Percentiles rank a stretch among this genome's conserved stretches.
Conservation (phyloP, 2,113 vertebrate species). For the Panurus biarmicus region DNA sequence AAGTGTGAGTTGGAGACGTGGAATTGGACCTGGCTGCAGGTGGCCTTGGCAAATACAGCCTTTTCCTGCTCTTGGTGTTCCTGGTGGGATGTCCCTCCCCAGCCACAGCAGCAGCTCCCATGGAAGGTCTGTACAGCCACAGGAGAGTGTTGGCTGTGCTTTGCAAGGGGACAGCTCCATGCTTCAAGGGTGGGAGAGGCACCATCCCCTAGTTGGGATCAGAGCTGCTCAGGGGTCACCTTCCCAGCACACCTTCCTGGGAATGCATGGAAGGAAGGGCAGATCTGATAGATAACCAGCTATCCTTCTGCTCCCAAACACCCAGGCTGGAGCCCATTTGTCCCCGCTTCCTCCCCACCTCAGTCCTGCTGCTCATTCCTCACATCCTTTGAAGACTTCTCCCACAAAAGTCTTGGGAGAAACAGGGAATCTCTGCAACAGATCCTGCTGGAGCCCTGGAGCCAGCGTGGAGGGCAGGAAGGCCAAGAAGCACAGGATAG, state of each 20-base stretch:
- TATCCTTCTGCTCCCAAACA: not conserved
- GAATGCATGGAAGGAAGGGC: not conserved
- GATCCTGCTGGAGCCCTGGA: not conserved
- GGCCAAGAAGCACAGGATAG: not conserved
- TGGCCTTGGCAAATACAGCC: conserved; percentile 41
- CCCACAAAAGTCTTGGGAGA: rapidly evolving
- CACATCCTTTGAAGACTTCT: not conserved
- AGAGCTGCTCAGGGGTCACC: not conserved
- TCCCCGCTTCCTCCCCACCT: not conserved
- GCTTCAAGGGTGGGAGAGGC: not conserved
- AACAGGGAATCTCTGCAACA: not conserved
- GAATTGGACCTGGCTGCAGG: not conserved
- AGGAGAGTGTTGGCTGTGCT: not conserved
- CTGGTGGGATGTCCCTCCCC: not conserved
- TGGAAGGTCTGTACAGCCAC: not conserved
- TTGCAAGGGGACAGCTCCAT: rapidly evolving
- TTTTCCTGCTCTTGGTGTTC: not conserved
- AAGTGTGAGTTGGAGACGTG: rapidly evolving
- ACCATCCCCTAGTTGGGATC: rapidly evolving
- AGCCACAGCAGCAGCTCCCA: not conserved
- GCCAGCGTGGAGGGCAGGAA: not conserved
- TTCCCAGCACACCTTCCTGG: not conserved
- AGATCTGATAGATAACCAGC: not conserved
- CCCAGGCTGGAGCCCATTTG: not conserved
- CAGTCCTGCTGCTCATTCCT: not conserved